Conservation (phyloP, 1,140 invertebrate species). For the Heliothis virescens region DNA sequence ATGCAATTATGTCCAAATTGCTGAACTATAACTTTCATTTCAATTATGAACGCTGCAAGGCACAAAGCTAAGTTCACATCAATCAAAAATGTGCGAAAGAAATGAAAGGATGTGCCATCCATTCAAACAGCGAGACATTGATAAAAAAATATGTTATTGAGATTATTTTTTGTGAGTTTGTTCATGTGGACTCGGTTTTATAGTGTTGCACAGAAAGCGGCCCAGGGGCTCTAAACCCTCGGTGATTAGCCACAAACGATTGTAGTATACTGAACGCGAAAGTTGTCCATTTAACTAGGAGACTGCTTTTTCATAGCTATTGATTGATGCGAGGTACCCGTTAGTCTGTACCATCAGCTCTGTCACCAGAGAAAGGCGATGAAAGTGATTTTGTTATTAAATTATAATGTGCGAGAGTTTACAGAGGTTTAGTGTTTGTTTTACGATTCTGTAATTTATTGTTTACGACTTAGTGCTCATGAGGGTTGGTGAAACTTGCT, state of each 20-base stretch:
- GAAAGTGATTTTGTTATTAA: constrained; percentile 68
- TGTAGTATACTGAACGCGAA: constrained; percentile 63
- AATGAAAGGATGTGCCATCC: background rate
- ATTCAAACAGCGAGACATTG: background rate
- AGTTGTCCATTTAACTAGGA: constrained; percentile 61
- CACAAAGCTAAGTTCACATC: constrained; percentile 7
- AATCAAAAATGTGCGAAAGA: background rate
- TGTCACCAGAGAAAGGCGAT: constrained; percentile 69
- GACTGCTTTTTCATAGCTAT: constrained; percentile 67
- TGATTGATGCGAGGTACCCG: constrained; percentile 64
- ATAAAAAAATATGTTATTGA: background rate
- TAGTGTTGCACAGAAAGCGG: constrained; percentile 49
- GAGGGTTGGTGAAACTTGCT: background rate
- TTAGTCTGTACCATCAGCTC: constrained; percentile 50
- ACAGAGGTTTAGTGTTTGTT: background rate
- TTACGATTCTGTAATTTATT: background rate
- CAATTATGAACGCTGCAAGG: constrained; percentile 12
- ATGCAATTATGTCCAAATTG: constrained; percentile 33
- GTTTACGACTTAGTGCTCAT: background rate
- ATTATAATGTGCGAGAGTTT: constrained; percentile 37
- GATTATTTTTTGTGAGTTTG: background rate
- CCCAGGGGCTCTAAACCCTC: constrained; percentile 53
- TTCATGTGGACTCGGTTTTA: background rate
- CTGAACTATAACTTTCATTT: constrained; percentile 28
- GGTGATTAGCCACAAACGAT: constrained; percentile 54